Base-by-base conservation (phyloP, 2,888 invertebrate species). In the Tinea pellionella region DNA sequence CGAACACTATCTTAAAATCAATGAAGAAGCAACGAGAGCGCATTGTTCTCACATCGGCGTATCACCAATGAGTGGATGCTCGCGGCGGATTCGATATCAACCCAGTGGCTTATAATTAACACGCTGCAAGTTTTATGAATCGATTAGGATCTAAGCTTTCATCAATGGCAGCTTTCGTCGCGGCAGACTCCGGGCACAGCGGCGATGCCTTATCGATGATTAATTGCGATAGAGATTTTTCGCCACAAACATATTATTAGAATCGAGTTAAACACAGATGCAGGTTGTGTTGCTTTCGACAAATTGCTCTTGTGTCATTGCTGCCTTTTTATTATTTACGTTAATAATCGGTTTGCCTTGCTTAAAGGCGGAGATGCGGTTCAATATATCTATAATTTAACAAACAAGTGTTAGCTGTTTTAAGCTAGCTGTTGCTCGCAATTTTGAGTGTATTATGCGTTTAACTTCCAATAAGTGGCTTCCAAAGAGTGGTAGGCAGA, bases 61-160 rank as follows among this genome's bases (percentile, higher is more conserved):
- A 68, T 67, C 66, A 69, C 67, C 71, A 72, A 76, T 69, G 6
- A 72, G 71, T 70, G 67, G 64, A 68, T 66, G 83, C 85, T 77
- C 69, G 79, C 73, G 70, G 73, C 69, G 63, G 32, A 55, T 18
- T 6, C 32, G 56, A 73, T 76, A 75, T 78, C 82, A 78, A 76
- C 71, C 72, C 86, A 72, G 87, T 87, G 86, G 87, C 87, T 80
- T 86, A 86, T 87, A 86, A 87, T 87, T 87, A 87, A 87, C 87
- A 86, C 87, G 78, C 80, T 78, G 78, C 80, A 77, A 83, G 80
- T 84, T 80, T 86, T 86, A 85, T 86, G 82, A 86, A 84, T 80
- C 82, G 87, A 87, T 87, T 87, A 84, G 76, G 74, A 87, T 87
- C 87, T 86, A 85, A 86, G 86, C 87, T 87, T 87, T 87, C 84